These are phyloP conservation scores for Villa cingulata DNA, from an alignment of 2,888 invertebrate species.

Conservation along the genomic window DNA sequence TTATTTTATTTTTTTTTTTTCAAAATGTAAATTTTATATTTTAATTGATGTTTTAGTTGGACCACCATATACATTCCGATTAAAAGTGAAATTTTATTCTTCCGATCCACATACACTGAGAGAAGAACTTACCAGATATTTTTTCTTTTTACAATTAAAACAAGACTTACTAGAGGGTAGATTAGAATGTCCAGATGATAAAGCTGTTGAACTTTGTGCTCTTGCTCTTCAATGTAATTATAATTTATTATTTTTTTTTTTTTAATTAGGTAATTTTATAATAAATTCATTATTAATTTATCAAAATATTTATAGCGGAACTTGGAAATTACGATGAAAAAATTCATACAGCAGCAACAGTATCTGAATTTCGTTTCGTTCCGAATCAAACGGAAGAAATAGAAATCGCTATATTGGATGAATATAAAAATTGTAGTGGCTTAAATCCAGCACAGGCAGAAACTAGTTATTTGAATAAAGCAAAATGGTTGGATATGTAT, in stretches of 20 bases:
- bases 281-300: constrained; percentile 14
- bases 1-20: background rate
- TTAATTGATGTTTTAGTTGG: constrained; percentile 55
- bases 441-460: constrained; percentile 93
- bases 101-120: constrained; percentile 93
- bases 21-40: too few relatives aligned
- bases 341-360: constrained; percentile 87
- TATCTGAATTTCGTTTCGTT: constrained; percentile 96
- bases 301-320: constrained; percentile 53
- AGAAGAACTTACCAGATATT: constrained; percentile 95
- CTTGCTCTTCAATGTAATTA: constrained; percentile 81
- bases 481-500: constrained; percentile 97
- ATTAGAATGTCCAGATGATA: constrained; percentile 76
- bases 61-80: constrained; percentile 88
- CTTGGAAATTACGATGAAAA: constrained; percentile 90
- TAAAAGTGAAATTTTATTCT: constrained; percentile 97
- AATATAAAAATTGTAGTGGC: constrained; percentile 75
- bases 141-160: constrained; percentile 95
- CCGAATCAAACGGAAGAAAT: constrained; percentile 93
- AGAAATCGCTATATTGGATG: constrained; percentile 87
- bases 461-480: constrained; percentile 86
- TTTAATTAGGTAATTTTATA: background rate
- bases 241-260: constrained; percentile 1
- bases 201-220: constrained; percentile 81
- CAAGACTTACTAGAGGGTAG: constrained; percentile 86